These are phyloP conservation scores for Notodonta ziczac DNA, from an alignment of 2,888 invertebrate genomes.

Conservation along the genomic window DNA sequence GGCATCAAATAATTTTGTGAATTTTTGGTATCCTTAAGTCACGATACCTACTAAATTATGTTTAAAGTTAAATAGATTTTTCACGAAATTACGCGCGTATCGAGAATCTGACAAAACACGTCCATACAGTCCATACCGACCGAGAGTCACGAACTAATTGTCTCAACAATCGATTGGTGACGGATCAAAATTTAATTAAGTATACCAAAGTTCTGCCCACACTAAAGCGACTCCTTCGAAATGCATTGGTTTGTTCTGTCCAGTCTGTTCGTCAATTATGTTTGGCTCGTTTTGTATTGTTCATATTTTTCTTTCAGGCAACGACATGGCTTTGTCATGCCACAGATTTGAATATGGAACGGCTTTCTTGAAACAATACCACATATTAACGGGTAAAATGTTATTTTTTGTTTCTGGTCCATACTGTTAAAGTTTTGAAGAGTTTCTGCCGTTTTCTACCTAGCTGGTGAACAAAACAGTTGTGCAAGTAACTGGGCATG, in stretches of 20 bases:
- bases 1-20: too few relatives aligned
- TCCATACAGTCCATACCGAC: too few relatives aligned
- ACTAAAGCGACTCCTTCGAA: slow-evolving; percentile 29
- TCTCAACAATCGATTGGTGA: slow-evolving; percentile 27
- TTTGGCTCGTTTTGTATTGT: slow-evolving; percentile 47
- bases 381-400: slow-evolving; percentile 43
- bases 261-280: slow-evolving; percentile 42
- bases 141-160: slow-evolving; percentile 28
- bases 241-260: slow-evolving; percentile 25
- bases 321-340: slow-evolving; percentile 42
- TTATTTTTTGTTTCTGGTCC: slow-evolving; percentile 46
- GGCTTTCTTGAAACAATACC: slow-evolving; percentile 61
- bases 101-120: too few relatives aligned
- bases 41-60: too few relatives aligned
- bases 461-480: slow-evolving; percentile 43
- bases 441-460: slow-evolving; percentile 61
- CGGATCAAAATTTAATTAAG: slow-evolving; percentile 33
- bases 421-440: slow-evolving; percentile 39
- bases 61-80: too few relatives aligned
- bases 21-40: too few relatives aligned
- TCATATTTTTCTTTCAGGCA: slow-evolving; percentile 58
- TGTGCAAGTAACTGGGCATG: slow-evolving; percentile 43
- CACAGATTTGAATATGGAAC: slow-evolving; percentile 62
- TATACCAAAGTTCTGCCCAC: slow-evolving; percentile 25
- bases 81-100: too few relatives aligned